Base-by-base conservation (phyloP, 1,140 invertebrate genomes). In the Drosophila asahinai region DNA sequence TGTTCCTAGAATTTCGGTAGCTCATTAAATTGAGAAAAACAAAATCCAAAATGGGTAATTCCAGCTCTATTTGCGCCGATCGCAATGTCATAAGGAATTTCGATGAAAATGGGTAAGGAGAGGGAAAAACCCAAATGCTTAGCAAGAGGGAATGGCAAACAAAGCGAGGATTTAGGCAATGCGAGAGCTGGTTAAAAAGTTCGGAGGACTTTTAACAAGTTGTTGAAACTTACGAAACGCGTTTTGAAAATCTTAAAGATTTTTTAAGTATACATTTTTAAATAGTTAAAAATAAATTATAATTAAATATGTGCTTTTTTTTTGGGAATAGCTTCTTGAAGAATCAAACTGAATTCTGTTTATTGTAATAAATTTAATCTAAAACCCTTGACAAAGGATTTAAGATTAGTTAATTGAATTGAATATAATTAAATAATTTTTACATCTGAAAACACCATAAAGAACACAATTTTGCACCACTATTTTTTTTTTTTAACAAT, bases 51-150 rank as follows among this genome's bases (percentile, higher is more conserved):
- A 92, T 92, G 91, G 91, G 91, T n/a, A 92, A 92, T 75, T 91
- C 91, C 48, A 86, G 91, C 74, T 92, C 91, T 43, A 77, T 92
- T 55, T 92, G 91, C 63, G 66, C 91, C 40, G 89, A 92, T 78
- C 83, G 83, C 51, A 86, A 84, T 58, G 91, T 82, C 40, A 63
- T 92, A 65, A 80, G 79, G 36, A 78, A 63, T 43, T 83, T 80
- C 15, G 83, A 92, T 77, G 91, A 86, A 72, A 89, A 86, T 68
- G 91, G 91, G 91, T 92, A 82, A 92, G 86, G 60, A 73, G 68
- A 22, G 22, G 17, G 36, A 6, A 68, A 62, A 45, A 4, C 30
- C 7, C 14, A 45, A 42, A 19, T 11, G n/a, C n/a, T 9, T 19
- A 38, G 7, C 6, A 11, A 30, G 47, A 60, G 38, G 14, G n/a